A percentile compares a stretch with the other conserved stretches of the same genome.
Conservation (phyloP, 2,113 vertebrate species). For the Ptychochromis oligacanthus region DNA sequence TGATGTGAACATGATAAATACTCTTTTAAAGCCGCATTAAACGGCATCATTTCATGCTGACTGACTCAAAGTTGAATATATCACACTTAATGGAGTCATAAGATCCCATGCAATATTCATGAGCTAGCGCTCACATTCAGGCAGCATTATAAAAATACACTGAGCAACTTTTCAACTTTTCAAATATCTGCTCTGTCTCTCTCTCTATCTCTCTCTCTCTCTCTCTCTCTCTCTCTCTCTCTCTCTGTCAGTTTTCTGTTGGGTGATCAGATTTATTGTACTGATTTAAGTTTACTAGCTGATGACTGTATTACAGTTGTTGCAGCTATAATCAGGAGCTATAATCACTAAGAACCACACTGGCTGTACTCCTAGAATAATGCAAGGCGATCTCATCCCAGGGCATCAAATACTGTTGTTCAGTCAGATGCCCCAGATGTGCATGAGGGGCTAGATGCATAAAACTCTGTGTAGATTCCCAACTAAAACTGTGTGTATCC, state of each 20-base stretch:
- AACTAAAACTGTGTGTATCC: background rate
- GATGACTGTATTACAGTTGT: too few species aligned
- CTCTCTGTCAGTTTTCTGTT: background rate
- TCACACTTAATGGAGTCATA: constrained; percentile 77
- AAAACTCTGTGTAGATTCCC: background rate
- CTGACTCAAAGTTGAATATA: constrained; percentile 74
- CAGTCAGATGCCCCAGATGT: background rate
- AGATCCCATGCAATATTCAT: constrained; percentile 73
- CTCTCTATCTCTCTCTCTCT: too few species aligned
- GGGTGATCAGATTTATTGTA: background rate
- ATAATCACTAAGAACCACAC: background rate
- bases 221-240: background rate
- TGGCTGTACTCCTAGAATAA: background rate
- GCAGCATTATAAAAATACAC: constrained; percentile 53
- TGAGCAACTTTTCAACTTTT: constrained; percentile 31
- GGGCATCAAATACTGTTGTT: background rate
- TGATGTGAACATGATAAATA: constrained; percentile 74
- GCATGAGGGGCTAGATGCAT: background rate
- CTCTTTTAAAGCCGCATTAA: constrained; percentile 73
- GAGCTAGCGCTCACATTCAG: constrained; percentile 41
- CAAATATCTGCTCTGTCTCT: background rate
- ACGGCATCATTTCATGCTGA: constrained; percentile 73
- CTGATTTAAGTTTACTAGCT: background rate
- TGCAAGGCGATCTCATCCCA: background rate
- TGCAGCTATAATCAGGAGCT: too few species aligned